phyloP scores from a whole-genome alignment of 2,888 invertebrate genomes.

The Cremastobaeus sp. region DNA sequence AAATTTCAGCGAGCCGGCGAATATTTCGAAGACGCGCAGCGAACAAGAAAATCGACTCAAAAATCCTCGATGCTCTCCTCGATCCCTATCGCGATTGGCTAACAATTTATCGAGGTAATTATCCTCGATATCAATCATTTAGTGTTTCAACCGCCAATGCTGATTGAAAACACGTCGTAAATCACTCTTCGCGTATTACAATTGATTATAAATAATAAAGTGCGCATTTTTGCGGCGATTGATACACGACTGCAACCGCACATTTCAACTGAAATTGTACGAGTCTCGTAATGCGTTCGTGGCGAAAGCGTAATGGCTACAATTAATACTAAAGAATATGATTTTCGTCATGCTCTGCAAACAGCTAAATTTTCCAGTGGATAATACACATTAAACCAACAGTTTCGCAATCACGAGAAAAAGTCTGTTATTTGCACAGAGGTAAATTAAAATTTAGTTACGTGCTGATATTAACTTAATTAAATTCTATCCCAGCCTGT shows the following conservation, averaged over 20 bases:
- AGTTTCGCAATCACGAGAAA: not conserved
- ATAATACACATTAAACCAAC: not conserved
- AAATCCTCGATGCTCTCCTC: constrained; percentile 2
- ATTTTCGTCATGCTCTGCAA: not conserved
- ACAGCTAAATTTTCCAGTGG: not conserved
- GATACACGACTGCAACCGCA: not conserved
- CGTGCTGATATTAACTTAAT: no score
- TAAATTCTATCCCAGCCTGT: no score
- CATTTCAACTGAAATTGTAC: not conserved
- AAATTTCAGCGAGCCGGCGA: constrained; percentile 44
- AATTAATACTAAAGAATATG: not conserved
- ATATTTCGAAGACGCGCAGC: constrained; percentile 29
- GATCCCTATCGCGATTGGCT: not conserved
- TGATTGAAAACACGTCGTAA: constrained; percentile 26
- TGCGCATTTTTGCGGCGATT: not conserved
- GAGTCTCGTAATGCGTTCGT: not conserved
- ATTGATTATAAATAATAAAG: no score
- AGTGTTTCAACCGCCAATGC: not conserved
- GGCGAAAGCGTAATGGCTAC: not conserved
- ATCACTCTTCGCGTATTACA: constrained; percentile 20
- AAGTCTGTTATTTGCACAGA: no score
- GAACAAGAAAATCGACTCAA: constrained; percentile 22
- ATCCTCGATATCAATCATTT: constrained; percentile 8
- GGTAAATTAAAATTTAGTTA: no score
- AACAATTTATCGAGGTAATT: constrained; percentile 1